A percentile compares a stretch with the other conserved stretches of the same genome.
phyloP scores from a whole-genome alignment of 2,113 vertebrate species.

The Ranitomeya imitator region DNA sequence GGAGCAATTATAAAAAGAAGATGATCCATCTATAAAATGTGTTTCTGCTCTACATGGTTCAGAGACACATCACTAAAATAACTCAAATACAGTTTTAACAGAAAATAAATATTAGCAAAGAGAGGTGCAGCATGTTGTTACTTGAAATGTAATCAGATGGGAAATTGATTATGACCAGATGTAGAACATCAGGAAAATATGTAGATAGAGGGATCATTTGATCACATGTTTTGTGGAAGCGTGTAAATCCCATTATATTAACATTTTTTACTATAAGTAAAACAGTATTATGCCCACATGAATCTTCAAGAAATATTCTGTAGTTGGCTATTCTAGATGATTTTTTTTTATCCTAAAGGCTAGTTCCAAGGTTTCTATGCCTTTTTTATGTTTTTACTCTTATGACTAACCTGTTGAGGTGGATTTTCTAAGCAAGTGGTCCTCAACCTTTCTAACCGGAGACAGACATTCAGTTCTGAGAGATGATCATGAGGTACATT shows the following conservation, averaged over 20 bases:
- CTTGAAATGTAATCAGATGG: slow-evolving; percentile 7
- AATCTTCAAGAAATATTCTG: no score
- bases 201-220: background rate
- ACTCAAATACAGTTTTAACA: background rate
- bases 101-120: slow-evolving; percentile 24
- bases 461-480: no score
- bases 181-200: background rate
- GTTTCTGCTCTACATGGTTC: background rate
- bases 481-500: no score
- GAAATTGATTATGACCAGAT: slow-evolving; percentile 9
- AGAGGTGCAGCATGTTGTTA: slow-evolving; percentile 5
- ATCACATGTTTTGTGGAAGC: background rate
- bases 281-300: background rate
- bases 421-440: no score
- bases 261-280: background rate
- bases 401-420: no score
- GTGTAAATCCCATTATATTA: background rate
- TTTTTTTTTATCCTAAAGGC: no score
- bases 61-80: background rate
- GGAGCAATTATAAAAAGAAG: slow-evolving; percentile 22
- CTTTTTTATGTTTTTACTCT: no score
- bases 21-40: slow-evolving; percentile 13
- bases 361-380: no score
- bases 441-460: no score
- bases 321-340: no score